Evolutionary conservation across 2,888 invertebrate genomes (phyloP).

Genomic region (Gymnosoma rotundatum): DNA sequence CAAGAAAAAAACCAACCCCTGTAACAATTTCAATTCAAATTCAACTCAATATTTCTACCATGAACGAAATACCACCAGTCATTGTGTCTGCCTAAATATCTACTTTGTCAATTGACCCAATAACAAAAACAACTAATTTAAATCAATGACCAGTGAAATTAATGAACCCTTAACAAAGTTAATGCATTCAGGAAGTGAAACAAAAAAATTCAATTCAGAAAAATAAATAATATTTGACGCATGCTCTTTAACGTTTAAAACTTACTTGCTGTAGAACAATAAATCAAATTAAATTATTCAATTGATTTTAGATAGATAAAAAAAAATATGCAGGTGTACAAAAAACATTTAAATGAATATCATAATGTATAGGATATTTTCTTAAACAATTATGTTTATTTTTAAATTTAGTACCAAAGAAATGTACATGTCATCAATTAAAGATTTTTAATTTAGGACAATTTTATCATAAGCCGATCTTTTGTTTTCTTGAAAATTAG

Average conservation of each 20-base stretch:
- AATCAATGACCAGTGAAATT: conserved; percentile 27
- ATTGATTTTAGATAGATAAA: neutral
- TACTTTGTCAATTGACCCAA: conserved; percentile 45
- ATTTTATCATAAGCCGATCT: too few species aligned
- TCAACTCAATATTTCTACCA: neutral
- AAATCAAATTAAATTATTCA: neutral
- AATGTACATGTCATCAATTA: too few species aligned
- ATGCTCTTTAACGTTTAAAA: neutral
- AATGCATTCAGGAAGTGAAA: conserved; percentile 6
- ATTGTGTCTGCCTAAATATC: neutral
- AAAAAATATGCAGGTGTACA: neutral
- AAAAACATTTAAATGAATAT: neutral
- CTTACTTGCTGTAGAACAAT: neutral
- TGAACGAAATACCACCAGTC: neutral
- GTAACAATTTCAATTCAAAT: neutral
- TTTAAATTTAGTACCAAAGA: too few species aligned
- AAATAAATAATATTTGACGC: conserved; percentile 16
- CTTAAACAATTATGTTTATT: too few species aligned
- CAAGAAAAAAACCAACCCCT: neutral
- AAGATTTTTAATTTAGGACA: too few species aligned
- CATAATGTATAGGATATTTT: too few species aligned
- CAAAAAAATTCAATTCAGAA: neutral
- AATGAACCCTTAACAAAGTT: neutral
- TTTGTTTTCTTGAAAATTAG: too few species aligned
- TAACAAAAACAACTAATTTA: conserved; percentile 27